phyloP scores from a whole-genome alignment of 2,888 invertebrate genomes.

The Thecophora atra region DNA sequence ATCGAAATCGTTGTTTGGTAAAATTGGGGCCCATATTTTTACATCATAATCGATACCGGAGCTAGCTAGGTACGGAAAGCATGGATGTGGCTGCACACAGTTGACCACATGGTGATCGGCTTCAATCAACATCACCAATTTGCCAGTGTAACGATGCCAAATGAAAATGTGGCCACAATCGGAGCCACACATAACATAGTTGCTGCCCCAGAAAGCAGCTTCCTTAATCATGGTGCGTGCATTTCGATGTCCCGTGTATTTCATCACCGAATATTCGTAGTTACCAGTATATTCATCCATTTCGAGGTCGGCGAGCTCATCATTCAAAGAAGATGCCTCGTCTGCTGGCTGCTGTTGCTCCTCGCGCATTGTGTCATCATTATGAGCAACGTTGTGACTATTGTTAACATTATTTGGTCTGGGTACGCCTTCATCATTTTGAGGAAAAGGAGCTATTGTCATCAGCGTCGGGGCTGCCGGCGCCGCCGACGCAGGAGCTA shows the following conservation, averaged over 20 bases:
- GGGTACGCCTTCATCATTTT: slow-evolving; percentile 35
- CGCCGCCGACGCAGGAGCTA: no score
- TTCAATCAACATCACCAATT: slow-evolving; percentile 78
- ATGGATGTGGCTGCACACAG: slow-evolving; percentile 85
- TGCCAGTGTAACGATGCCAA: slow-evolving; percentile 78
- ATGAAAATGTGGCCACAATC: slow-evolving; percentile 89
- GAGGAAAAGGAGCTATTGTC: background rate
- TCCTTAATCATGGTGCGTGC: slow-evolving; percentile 85
- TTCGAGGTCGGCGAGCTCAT: slow-evolving; percentile 54
- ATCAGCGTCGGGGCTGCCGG: background rate
- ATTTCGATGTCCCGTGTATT: slow-evolving; percentile 82
- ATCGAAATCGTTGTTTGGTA: slow-evolving; percentile 72
- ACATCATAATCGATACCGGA: slow-evolving; percentile 91
- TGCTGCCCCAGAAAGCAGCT: slow-evolving; percentile 84
- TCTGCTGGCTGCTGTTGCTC: slow-evolving; percentile 44
- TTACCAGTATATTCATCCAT: slow-evolving; percentile 50
- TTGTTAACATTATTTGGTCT: no score
- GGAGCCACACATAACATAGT: slow-evolving; percentile 85
- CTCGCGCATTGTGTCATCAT: slow-evolving; percentile 44
- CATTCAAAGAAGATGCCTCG: slow-evolving; percentile 49
- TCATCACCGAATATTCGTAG: slow-evolving; percentile 70
- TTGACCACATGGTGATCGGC: slow-evolving; percentile 87
- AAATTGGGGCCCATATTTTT: slow-evolving; percentile 82
- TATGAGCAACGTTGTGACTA: background rate
- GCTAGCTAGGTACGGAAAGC: slow-evolving; percentile 78